Percentiles rank a stretch among this genome's conserved stretches.
phyloP scores from a whole-genome alignment of 2,888 invertebrate species.

The Agriopis leucophaearia region DNA sequence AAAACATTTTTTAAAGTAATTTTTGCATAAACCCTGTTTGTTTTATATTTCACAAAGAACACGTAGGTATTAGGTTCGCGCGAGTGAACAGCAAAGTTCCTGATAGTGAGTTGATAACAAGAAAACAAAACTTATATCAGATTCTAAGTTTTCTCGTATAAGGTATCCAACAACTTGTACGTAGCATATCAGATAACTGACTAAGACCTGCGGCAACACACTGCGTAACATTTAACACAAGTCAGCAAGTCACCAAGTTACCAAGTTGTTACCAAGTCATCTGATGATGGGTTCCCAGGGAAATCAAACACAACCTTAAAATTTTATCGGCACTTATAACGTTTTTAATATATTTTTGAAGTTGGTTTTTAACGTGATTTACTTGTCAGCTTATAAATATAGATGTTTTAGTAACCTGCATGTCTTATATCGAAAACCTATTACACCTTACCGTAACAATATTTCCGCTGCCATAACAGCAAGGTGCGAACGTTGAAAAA shows the following conservation, averaged over 20 bases:
- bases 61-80: constrained; percentile 5
- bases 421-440: background rate
- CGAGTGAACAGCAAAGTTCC: constrained; percentile 2
- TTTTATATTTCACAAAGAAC: background rate
- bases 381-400: too few species aligned
- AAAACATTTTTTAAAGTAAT: too few species aligned
- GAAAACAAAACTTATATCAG: constrained; percentile 15
- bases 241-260: too few species aligned
- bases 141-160: constrained; percentile 8
- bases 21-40: background rate
- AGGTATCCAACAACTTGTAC: background rate
- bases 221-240: background rate
- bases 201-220: background rate
- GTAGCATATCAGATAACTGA: background rate
- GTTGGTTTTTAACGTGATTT: too few species aligned
- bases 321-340: too few species aligned
- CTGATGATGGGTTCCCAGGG: too few species aligned
- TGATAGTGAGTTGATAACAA: constrained; percentile 1
- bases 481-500: constrained; percentile 47
- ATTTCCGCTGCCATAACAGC: constrained; percentile 31
- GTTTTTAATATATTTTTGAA: too few species aligned
- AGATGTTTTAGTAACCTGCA: background rate
- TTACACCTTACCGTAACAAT: constrained; percentile 36
- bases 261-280: too few species aligned
- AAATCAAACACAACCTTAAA: too few species aligned